phyloP scores from a whole-genome alignment of 2,888 invertebrate genomes.

The Xestia c-nigrum region DNA sequence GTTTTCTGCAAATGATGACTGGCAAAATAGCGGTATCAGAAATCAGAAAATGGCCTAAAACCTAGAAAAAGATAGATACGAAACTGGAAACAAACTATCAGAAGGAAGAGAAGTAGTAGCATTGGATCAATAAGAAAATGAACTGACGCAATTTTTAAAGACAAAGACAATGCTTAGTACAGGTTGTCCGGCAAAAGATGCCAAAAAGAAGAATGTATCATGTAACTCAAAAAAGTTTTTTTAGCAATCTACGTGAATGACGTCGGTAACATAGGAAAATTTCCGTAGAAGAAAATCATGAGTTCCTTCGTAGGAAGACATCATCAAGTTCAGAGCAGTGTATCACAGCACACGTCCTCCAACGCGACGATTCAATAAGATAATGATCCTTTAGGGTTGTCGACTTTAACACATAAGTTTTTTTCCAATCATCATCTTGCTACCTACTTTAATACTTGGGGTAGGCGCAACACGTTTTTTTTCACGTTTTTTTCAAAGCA shows the following conservation, averaged over 20 bases:
- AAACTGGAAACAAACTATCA: not conserved
- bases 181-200: not conserved
- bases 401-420: not conserved
- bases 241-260: not conserved
- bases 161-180: not conserved
- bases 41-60: not conserved
- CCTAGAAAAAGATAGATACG: not conserved
- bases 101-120: not conserved
- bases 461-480: not conserved
- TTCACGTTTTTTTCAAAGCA: not conserved
- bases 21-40: not conserved
- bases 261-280: not conserved
- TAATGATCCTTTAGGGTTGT: constrained; percentile 21
- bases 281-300: constrained; percentile 2
- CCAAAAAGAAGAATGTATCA: not conserved
- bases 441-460: not conserved
- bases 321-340: constrained; percentile 15
- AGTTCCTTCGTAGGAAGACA: constrained; percentile 19
- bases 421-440: not conserved
- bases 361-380: constrained; percentile 19
- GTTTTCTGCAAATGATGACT: not conserved
- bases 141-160: not conserved
- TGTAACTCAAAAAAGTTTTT: not conserved
- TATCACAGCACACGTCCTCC: constrained; percentile 33
- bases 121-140: not conserved